Evolutionary conservation across 2,797 vertebrate species (phyloP), one percentile per base, ranked within the genome.

Genomic region (Arctocebus calabarensis): DNA sequence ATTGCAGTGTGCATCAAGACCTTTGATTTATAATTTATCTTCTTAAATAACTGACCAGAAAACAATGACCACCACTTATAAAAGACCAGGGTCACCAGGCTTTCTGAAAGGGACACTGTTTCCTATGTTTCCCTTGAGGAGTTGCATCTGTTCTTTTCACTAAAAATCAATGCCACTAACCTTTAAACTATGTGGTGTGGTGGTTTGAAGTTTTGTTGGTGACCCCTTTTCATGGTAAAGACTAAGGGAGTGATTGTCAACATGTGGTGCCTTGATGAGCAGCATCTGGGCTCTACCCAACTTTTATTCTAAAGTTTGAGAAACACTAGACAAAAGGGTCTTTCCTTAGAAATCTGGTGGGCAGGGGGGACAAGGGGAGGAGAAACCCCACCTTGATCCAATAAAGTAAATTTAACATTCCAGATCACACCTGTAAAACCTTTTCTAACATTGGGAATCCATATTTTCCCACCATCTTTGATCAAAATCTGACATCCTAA

Each of bases 401-500:
- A 79, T 86, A 85, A 64, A 70, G 37, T 37, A 83, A 64, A 32
- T 14, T 16, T 82, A 68, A 19, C 52, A 82, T 90, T 94, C 29
- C 66, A 70, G 14, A 71, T 85, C n/a, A 29, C 37, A 62, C 48
- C 34, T 86, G 5, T 57, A 79, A 94, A 52, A 92, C 20, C 3
- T 96, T 81, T 84, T 40, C 81, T 75, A 64, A 89, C 19, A 93
- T 16, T 45, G 64, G 83, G 8, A 95, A 84, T 89, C 62, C 95
- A 4, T 83, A 94, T 91, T 68, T 94, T 87, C 70, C 84, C 32
- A 85, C 75, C 92, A 25, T 90, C 34, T 91, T 92, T 84, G 79
- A 78, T 94, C 37, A 90, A 91, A 64, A 91, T 64, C 88, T 93
- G 81, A 66, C 40, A 82, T 40, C 43, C 22, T 90, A 97, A 97